Conservation (phyloP, 30 jellyfish, hydroid and myxozoan species). For the Haliclystus octoradiatus region DNA sequence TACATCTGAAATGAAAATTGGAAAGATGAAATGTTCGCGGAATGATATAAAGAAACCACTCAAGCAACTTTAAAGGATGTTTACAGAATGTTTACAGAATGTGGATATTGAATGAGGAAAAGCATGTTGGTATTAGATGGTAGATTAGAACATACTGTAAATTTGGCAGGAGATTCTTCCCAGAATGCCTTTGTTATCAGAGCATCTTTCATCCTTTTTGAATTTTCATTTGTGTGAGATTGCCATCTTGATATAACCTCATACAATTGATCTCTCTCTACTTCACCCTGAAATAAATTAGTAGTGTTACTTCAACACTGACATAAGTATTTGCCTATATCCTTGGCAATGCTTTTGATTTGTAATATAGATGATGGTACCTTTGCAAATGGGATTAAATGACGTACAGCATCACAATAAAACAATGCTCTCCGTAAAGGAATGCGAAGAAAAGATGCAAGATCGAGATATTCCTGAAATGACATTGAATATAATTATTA, state of each 20-base stretch:
- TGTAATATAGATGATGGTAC: not conserved
- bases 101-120: too few species aligned
- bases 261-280: conserved; percentile 38
- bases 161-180: conserved; percentile 73
- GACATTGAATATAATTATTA: not conserved
- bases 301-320: too few species aligned
- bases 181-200: conserved; percentile 58
- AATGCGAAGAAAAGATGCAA: conserved; percentile 36
- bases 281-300: not conserved
- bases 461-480: conserved; percentile 30
- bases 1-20: too few species aligned
- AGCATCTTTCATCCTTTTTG: conserved; percentile 48
- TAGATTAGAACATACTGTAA: too few species aligned
- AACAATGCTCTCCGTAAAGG: conserved; percentile 40
- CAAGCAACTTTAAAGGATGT: too few species aligned
- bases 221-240: conserved; percentile 28
- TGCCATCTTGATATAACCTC: conserved; percentile 67
- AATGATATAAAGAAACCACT: too few species aligned
- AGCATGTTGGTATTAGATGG: too few species aligned
- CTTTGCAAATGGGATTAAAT: not conserved
- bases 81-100: too few species aligned
- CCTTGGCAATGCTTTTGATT: too few species aligned
- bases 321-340: too few species aligned
- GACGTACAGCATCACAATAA: conserved; percentile 8
- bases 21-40: too few species aligned